phyloP scores from a whole-genome alignment of 2,888 invertebrate genomes.

The Allophyes oxyacanthae region DNA sequence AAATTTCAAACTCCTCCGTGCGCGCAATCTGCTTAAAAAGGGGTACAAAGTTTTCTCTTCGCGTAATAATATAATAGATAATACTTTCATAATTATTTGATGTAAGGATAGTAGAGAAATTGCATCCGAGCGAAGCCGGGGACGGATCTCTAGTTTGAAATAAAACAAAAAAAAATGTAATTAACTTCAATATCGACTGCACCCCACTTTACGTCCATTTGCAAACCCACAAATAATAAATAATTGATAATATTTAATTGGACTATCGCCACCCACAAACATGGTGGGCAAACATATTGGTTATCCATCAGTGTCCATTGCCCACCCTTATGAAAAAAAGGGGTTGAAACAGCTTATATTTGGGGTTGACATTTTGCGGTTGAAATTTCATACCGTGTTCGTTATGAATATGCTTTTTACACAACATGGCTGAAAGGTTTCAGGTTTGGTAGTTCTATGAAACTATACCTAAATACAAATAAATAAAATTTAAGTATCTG shows the following conservation, averaged over 20 bases:
- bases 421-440: too few species aligned
- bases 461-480: too few species aligned
- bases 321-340: conserved; percentile 34
- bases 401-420: neutral
- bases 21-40: too few species aligned
- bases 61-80: too few species aligned
- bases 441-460: too few species aligned
- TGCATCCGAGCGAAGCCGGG: too few species aligned
- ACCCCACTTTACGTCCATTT: conserved; percentile 4
- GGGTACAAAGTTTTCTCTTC: too few species aligned
- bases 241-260: conserved; percentile 61
- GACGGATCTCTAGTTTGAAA: too few species aligned
- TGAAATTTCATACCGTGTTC: conserved; percentile 8
- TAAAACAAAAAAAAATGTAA: neutral
- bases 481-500: too few species aligned
- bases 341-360: conserved; percentile 18
- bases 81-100: too few species aligned
- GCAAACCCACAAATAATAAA: conserved; percentile 34
- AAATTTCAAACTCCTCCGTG: too few species aligned
- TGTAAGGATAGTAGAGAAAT: too few species aligned
- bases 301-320: conserved; percentile 51
- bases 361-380: neutral
- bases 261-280: conserved; percentile 47
- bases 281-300: conserved; percentile 28
- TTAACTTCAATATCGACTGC: conserved; percentile 15